A percentile compares a stretch with the other conserved stretches of the same genome.
phyloP scores from a whole-genome alignment of 2,797 vertebrate species.

The Falco cherrug region DNA sequence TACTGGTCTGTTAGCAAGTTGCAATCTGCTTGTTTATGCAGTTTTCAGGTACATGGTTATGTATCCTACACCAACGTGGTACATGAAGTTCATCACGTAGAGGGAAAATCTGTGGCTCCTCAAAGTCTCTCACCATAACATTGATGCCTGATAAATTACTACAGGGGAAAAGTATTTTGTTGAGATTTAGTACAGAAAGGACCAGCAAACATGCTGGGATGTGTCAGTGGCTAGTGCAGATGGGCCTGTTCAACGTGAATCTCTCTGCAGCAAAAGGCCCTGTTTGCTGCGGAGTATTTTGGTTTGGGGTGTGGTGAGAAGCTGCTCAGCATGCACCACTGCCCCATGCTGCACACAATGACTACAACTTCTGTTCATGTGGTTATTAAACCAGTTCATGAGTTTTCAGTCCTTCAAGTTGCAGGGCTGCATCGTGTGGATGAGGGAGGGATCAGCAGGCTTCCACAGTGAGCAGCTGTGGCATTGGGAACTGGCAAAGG shows the following conservation, averaged over 20 bases:
- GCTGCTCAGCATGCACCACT: not conserved
- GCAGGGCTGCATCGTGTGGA: not conserved
- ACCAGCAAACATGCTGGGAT: not conserved
- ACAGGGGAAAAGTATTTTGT: not conserved
- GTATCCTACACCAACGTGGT: not conserved
- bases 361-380: not conserved
- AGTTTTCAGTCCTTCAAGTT: not conserved
- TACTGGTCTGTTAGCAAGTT: not conserved
- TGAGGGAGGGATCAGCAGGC: not conserved
- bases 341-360: not conserved
- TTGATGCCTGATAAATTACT: not conserved
- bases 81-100: not conserved
- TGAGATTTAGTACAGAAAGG: not conserved
- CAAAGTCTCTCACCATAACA: rapidly evolving
- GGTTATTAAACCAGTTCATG: not conserved
- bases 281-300: not conserved
- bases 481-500: rapidly evolving
- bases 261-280: not conserved
- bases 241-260: not conserved
- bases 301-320: not conserved
- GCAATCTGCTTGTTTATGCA: not conserved
- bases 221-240: not conserved
- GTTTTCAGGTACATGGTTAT: rapidly evolving
- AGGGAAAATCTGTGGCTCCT: not conserved
- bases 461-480: not conserved